Percentiles rank a stretch among this genome's conserved stretches.
Conservation (phyloP, 30 jellyfish, hydroid and myxozoan genomes). For the Chrysaora quinquecirrha region DNA sequence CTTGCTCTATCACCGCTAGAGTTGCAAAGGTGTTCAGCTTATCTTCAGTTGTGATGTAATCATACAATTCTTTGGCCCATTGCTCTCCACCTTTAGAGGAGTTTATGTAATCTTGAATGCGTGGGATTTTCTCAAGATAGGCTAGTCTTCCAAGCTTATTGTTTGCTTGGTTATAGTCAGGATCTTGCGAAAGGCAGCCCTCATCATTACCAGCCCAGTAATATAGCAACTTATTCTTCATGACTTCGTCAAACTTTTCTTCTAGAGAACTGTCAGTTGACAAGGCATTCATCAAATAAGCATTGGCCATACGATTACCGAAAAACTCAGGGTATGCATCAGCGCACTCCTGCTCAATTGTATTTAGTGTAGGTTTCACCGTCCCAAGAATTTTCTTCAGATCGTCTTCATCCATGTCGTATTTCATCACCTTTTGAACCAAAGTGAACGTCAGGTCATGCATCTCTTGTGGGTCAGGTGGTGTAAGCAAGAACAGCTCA, state of each 20-base stretch:
- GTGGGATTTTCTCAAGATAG: background rate
- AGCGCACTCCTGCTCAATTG: background rate
- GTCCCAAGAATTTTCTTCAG: background rate
- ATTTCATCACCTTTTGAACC: background rate
- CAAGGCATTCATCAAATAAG: constrained; percentile 4
- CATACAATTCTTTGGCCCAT: constrained; percentile 4
- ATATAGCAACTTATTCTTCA: background rate
- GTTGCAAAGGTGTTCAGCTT: background rate
- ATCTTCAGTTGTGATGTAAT: background rate
- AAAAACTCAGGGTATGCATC: background rate
- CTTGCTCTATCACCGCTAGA: background rate
- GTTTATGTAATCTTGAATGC: background rate
- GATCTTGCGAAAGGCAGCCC: background rate
- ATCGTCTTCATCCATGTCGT: background rate
- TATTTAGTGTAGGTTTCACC: background rate
- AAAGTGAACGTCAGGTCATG: background rate
- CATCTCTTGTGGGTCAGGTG: background rate
- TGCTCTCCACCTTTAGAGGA: background rate
- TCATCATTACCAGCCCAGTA: background rate
- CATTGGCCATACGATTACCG: background rate
- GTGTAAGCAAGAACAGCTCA: background rate
- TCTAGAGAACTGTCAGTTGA: background rate
- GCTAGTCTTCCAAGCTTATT: background rate
- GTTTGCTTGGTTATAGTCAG: background rate
- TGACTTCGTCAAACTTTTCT: background rate